These are phyloP conservation scores for Pygoscelis antarcticus DNA, from an alignment of 2,113 vertebrate species.

Conservation along the genomic window DNA sequence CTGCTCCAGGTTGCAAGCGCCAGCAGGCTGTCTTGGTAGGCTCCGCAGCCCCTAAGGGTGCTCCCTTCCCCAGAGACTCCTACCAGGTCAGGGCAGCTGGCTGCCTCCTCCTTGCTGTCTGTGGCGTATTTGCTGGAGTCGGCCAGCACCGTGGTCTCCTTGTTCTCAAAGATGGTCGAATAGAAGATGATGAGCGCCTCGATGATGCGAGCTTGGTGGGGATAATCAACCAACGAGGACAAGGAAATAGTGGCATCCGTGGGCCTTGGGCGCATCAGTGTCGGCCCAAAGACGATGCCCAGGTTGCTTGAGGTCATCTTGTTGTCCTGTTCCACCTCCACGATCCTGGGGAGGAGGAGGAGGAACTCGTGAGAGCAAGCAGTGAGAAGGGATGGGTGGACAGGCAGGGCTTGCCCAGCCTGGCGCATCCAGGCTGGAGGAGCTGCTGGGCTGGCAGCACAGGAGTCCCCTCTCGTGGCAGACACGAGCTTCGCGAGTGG, in stretches of 20 bases:
- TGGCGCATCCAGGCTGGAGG: background rate
- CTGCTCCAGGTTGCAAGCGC: background rate
- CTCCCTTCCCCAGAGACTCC: fast-evolving
- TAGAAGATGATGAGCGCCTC: conserved; percentile 92
- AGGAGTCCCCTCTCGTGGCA: background rate
- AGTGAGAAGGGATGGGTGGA: background rate
- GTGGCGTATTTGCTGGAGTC: fast-evolving
- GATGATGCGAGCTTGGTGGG: conserved; percentile 91
- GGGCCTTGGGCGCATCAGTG: conserved; percentile 92
- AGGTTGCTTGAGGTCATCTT: conserved; percentile 96
- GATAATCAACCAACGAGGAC: conserved; percentile 96
- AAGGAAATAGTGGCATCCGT: conserved; percentile 91
- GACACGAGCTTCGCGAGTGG: fast-evolving
- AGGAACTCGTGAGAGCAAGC: background rate
- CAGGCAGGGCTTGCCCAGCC: background rate
- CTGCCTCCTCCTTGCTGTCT: background rate
- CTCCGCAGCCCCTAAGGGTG: fast-evolving
- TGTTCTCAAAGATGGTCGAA: conserved; percentile 76
- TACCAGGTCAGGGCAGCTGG: background rate
- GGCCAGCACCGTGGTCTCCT: background rate
- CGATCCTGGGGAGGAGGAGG: conserved; percentile 80
- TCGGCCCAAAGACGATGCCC: conserved; percentile 95
- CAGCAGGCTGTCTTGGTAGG: fast-evolving
- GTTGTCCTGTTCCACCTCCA: conserved; percentile 91
- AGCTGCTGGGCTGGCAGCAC: background rate